Base-by-base conservation (phyloP, 2,797 vertebrate species). In the Pseudochirops corinnae region DNA sequence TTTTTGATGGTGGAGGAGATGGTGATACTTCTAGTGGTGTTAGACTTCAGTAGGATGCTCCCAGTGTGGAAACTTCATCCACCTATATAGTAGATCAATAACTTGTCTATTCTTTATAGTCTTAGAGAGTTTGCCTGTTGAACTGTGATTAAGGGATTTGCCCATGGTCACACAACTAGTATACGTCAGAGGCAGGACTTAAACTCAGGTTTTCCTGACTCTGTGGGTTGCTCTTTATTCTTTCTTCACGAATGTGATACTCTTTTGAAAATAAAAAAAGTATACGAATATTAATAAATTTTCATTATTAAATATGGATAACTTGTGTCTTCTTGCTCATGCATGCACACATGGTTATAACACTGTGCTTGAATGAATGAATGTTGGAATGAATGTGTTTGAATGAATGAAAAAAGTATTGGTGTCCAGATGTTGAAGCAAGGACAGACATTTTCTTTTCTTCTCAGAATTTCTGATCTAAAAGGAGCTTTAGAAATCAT, bases 1-100 rank as follows among this genome's bases (percentile, higher is more conserved):
- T 94, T 96, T 92, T 90, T 82, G n/a, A 82, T 82, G 67, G 62
- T 74, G 33, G 16, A 18, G 60, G 62, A n/a, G 13, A 67, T n/a
- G 62, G 31, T n/a, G 3, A 33, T n/a, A 82, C 67, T 39, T 74
- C 3, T 74, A n/a, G 18, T 74, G n/a, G 67, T 74, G 39, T 9
- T 74, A 16, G 16, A 74, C n/a, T 39, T 74, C 7, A 74, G n/a
- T 74, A 74, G n/a, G n/a, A 7, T 39, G n/a, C 33, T 46, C 21
- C 67, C n/a, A 74, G n/a, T 39, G 33, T 62, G 33, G 33, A 74
- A 16, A 74, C 33, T 67, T 33, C 16, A n/a, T 39, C 18, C n/a
- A 82, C 2, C 18, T 82, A 24, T 82, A 1, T 46, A 82, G 0
- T 46, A 82, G 18, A 82, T 82, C n/a, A 46, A 0, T 7, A 82